These are phyloP conservation scores for Macrochelys suwanniensis DNA, from an alignment of 2,797 vertebrate genomes.

Conservation along the genomic window DNA sequence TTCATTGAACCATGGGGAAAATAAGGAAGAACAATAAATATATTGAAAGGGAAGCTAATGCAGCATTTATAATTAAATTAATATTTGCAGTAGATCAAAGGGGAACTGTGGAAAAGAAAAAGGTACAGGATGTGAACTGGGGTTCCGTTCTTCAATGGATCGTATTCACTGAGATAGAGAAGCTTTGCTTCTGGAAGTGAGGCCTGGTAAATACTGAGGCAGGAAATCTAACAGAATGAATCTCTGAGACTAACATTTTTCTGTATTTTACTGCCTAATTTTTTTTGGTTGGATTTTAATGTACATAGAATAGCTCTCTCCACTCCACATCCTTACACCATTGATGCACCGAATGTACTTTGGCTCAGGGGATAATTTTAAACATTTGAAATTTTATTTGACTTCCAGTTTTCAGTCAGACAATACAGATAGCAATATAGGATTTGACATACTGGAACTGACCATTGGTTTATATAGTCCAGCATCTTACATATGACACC, in stretches of 20 bases:
- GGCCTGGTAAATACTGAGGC: fast-evolving
- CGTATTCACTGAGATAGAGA: not conserved
- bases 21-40: not conserved
- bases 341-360: not conserved
- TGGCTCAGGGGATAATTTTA: not conserved
- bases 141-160: not conserved
- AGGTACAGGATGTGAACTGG: not conserved
- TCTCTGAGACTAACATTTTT: not conserved
- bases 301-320: not conserved
- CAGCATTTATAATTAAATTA: not conserved
- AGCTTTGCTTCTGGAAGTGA: not conserved
- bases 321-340: not conserved
- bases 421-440: not conserved
- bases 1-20: not conserved
- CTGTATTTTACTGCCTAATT: not conserved
- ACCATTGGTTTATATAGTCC: not conserved
- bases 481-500: not conserved
- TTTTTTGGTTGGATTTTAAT: not conserved
- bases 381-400: not conserved
- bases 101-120: not conserved
- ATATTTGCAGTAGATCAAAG: not conserved
- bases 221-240: not conserved
- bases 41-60: not conserved
- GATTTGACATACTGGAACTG: not conserved
- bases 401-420: not conserved